Base-by-base conservation (phyloP, 2,888 invertebrate genomes). In the Amaurobius ferox region DNA sequence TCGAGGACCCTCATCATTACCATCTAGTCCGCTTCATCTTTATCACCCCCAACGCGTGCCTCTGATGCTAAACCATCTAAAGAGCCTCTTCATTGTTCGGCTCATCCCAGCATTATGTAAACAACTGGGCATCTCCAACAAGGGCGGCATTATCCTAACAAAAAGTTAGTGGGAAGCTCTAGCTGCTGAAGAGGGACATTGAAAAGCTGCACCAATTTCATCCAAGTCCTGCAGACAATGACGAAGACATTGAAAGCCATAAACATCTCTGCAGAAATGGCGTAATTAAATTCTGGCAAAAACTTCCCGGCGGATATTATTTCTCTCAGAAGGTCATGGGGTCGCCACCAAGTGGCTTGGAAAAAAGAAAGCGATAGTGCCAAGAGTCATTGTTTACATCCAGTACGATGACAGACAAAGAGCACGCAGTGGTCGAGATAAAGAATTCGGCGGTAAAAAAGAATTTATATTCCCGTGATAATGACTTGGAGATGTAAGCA, bases 371-470 rank as follows among this genome's bases (percentile, higher is more conserved):
- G 30, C 35, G 23, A 61, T 48, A 74, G 74, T 68, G 48, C 68
- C 62, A 32, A 64, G 67, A 76, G 64, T 83, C 77, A 83, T 83
- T 83, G 83, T 83, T 83, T 83, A 83, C 83, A 72, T 71, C 71
- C 66, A 48, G 26, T 35, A 23, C 66, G 83, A 72, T 83, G 83
- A 83, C 77, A 77, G 83, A 83, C 83, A 83, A 77, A 83, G 83
- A 77, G 71, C 83, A 77, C 48, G 66, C 83, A 77, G 72, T 79
- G 72, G 80, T 81, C 40, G 73, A 76, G 81, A 81, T 81, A 81
- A 76, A 83, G 71, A 39, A 83, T 83, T 83, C 72, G 62, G 32
- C n/a, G 26, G 35, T 35, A 39, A 71, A 66, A 44, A 66, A 16
- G 76, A 72, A 72, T 64, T 77, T 72, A 77, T 77, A 76, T 76